Conservation (phyloP, 2,797 vertebrate species). For the Xyrichtys novacula region DNA sequence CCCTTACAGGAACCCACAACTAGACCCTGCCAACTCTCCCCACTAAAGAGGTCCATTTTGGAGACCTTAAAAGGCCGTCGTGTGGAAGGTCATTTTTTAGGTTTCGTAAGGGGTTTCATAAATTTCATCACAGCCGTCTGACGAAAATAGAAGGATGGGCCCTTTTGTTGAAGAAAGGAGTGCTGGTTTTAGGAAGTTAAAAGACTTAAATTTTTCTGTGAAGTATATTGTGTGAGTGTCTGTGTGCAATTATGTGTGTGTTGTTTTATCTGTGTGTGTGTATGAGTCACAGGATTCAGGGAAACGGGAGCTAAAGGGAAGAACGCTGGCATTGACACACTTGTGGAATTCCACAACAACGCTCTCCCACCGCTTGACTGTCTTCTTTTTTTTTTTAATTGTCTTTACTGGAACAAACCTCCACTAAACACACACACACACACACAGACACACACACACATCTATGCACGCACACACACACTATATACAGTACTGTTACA, state of each 20-base stretch:
- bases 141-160: background rate
- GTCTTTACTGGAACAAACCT: constrained; percentile 71
- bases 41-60: constrained; percentile 27
- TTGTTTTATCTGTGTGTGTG: constrained; percentile 14
- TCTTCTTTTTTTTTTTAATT: constrained; percentile 40
- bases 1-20: constrained; percentile 64
- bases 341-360: constrained; percentile 77
- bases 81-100: constrained; percentile 21
- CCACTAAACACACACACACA: constrained; percentile 17
- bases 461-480: constrained; percentile 24
- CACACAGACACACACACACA: constrained; percentile 10
- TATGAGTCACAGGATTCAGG: constrained; percentile 82
- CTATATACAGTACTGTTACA: constrained; percentile 14
- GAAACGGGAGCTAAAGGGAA: constrained; percentile 73
- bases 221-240: constrained; percentile 16
- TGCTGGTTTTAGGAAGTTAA: constrained; percentile 28
- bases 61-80: constrained; percentile 37
- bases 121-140: constrained; percentile 10
- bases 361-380: constrained; percentile 40
- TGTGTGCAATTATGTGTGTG: constrained; percentile 7
- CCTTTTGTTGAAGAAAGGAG: constrained; percentile 12
- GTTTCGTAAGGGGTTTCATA: constrained; percentile 2
- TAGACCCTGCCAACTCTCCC: constrained; percentile 30
- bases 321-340: constrained; percentile 73
- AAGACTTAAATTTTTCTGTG: background rate